Percentiles rank a stretch among this genome's conserved stretches.
These are phyloP conservation scores for Hermaeophaga mercurialis DNA, from an alignment of 2,888 invertebrate genomes.

Conservation along the genomic window DNA sequence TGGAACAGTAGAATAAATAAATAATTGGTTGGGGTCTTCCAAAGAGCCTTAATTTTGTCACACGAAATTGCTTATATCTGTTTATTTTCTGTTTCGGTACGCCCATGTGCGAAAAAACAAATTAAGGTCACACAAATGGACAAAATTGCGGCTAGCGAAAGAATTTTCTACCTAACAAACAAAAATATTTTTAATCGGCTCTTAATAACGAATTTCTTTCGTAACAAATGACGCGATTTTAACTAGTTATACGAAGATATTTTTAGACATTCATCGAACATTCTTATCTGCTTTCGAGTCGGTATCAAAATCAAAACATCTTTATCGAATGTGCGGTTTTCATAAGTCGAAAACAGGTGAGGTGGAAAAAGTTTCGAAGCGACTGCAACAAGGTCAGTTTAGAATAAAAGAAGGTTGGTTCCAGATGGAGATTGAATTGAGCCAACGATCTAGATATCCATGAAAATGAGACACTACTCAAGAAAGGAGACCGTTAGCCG, in stretches of 20 bases:
- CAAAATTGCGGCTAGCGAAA: too few relatives aligned
- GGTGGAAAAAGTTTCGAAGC: constrained; percentile 10
- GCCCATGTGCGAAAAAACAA: too few relatives aligned
- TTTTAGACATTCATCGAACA: constrained; percentile 28
- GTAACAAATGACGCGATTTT: constrained; percentile 26
- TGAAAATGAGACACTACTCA: constrained; percentile 49
- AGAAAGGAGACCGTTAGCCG: constrained; percentile 53
- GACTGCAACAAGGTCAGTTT: constrained; percentile 45
- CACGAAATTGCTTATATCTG: too few relatives aligned
- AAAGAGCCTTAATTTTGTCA: too few relatives aligned
- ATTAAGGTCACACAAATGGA: too few relatives aligned
- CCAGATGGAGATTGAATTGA: constrained; percentile 47
- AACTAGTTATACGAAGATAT: constrained; percentile 24
- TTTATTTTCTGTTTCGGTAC: too few relatives aligned
- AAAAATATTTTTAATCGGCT: constrained; percentile 9
- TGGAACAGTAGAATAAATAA: too few relatives aligned
- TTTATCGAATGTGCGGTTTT: constrained; percentile 3
- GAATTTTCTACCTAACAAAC: constrained; percentile 1
- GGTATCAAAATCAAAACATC: background rate
- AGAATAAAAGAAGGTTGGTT: constrained; percentile 45
- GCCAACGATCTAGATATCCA: constrained; percentile 52
- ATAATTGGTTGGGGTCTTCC: too few relatives aligned
- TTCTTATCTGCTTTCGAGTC: constrained; percentile 2
- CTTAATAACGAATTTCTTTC: constrained; percentile 1
- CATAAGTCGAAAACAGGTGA: constrained; percentile 3